phyloP scores from a whole-genome alignment of 2,797 vertebrate genomes.

The Anisognathus igniventris region DNA sequence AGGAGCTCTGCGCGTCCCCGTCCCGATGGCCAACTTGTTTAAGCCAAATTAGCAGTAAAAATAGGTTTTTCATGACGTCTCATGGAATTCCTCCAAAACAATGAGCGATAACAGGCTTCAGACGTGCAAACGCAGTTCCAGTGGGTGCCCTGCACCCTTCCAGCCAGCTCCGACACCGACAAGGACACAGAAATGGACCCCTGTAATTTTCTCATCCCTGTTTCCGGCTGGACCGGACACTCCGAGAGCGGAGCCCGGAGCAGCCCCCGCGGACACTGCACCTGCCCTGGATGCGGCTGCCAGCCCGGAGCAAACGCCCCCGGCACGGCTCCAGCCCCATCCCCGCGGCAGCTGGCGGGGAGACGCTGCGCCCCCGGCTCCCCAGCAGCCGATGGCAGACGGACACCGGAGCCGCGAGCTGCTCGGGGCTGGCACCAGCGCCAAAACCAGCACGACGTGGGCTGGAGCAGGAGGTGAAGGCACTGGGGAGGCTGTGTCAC shows the following conservation, averaged over 20 bases:
- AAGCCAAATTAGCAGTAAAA: slow-evolving; percentile 44
- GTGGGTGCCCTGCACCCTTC: not conserved
- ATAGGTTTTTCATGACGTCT: slow-evolving; percentile 33
- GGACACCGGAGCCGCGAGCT: not conserved
- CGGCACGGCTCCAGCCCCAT: not conserved
- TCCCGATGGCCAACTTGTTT: not conserved
- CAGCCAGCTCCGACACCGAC: not conserved
- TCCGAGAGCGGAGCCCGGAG: not conserved
- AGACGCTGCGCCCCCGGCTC: not conserved
- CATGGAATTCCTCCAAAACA: slow-evolving; percentile 4
- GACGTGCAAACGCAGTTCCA: not conserved
- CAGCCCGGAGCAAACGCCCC: not conserved
- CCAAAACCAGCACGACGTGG: not conserved
- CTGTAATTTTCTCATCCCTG: not conserved
- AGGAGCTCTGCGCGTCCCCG: not conserved
- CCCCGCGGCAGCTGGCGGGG: not conserved
- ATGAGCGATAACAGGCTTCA: not conserved
- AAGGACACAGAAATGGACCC: not conserved
- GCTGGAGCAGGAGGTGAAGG: not conserved
- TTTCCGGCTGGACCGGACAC: not conserved
- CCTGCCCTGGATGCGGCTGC: not conserved
- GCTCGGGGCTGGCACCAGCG: not conserved
- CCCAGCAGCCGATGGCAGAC: not conserved
- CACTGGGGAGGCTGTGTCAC: rapidly evolving
- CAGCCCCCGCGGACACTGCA: not conserved